These are phyloP conservation scores for Rhodophaea formosa DNA, from an alignment of 2,888 invertebrate species.

Conservation along the genomic window DNA sequence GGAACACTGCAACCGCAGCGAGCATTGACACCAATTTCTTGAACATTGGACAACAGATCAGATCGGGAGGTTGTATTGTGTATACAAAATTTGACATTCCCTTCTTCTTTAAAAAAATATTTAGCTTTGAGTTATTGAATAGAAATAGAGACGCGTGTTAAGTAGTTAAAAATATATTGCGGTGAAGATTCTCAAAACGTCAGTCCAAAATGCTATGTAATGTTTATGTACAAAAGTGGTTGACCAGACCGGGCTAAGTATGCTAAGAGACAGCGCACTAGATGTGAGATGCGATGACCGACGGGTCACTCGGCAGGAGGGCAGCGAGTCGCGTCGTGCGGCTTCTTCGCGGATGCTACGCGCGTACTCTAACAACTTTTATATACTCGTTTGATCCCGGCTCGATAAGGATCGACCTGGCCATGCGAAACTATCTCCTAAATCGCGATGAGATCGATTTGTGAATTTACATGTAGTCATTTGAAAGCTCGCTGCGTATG, in stretches of 20 bases:
- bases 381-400: conserved; percentile 34
- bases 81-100: too few species aligned
- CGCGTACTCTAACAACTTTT: conserved; percentile 42
- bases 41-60: conserved; percentile 60
- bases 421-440: conserved; percentile 33
- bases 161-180: too few species aligned
- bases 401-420: conserved; percentile 40
- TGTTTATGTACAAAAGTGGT: conserved; percentile 32
- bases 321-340: conserved; percentile 41
- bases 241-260: conserved; percentile 36
- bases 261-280: conserved; percentile 41
- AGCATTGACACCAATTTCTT: conserved; percentile 78
- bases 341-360: conserved; percentile 42
- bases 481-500: conserved; percentile 40
- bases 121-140: too few species aligned
- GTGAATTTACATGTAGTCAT: conserved; percentile 51
- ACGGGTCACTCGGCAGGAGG: conserved; percentile 50
- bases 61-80: conserved; percentile 38
- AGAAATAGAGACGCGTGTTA: too few species aligned
- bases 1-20: conserved; percentile 79
- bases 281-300: conserved; percentile 58
- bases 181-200: neutral
- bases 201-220: conserved; percentile 21
- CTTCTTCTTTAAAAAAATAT: too few species aligned
- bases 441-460: conserved; percentile 50